Base-by-base conservation (phyloP, 2,113 vertebrate genomes). In the Oncorhynchus kisutch region DNA sequence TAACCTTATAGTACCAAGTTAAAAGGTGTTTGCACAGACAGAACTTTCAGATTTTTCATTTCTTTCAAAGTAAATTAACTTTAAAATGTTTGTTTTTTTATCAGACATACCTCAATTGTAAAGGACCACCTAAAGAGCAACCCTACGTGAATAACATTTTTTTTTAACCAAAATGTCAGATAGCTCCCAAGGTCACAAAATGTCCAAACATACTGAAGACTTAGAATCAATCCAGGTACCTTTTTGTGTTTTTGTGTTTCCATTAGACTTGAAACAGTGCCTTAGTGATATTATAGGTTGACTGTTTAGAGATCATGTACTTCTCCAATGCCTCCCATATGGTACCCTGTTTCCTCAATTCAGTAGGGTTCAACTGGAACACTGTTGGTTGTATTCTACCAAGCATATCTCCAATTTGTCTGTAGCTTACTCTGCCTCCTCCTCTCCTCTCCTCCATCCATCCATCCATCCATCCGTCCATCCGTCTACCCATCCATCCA, bases 311-410 rank as follows among this genome's bases (percentile, higher is more conserved):
- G 45, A 60, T 31, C 71, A 59, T 2, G 39, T 78, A 13, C 77
- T 72, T 78, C 31, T 69, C 34, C 78, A 84, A 78, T 34, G 54
- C 74, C 24, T 78, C 29, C 14, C 59, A 77, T 54, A 14, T 54
- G 12, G 51, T 54, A 54, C 65, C 34, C 67, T 14, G 57, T 72
- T 74, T 84, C n/a, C 64, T 70, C 54, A 78, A 79, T 83, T 86
- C 24, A 84, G 78, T 86, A 75, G 70, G 80, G 34, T 78, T 60
- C 85, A 82, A 73, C 45, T 72, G 78, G 62, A 48, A 69, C 60
- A 49, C 69, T 64, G 71, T 77, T 57, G 25, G 11, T 57, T 31
- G 51, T 48, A 48, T 48, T 67, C 69, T 34, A 80, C 34, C 3
- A 34, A 34, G n/a, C 59, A 62, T 70, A 67, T 77, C 51, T 54